A percentile compares a stretch with the other conserved stretches of the same genome.
Conservation (phyloP, 2,113 vertebrate species). For the Laterallus jamaicensis region DNA sequence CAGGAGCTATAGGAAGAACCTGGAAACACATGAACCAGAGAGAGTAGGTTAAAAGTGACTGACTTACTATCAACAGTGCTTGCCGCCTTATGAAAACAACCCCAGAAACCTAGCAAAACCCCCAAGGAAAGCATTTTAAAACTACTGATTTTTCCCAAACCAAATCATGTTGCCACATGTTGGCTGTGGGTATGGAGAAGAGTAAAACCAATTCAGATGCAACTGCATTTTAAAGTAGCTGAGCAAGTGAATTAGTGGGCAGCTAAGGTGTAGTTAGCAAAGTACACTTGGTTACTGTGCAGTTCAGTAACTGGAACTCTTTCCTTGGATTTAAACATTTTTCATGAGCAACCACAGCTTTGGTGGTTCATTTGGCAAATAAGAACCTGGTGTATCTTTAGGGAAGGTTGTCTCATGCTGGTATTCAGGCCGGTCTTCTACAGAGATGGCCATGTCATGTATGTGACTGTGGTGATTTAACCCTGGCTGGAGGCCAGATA, state of each 20-base stretch:
- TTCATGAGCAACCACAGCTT: background rate
- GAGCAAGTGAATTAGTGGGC: background rate
- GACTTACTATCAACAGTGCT: background rate
- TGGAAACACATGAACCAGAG: background rate
- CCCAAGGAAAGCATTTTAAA: background rate
- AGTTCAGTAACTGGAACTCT: background rate
- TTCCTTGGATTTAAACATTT: background rate
- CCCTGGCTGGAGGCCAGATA: too few relatives aligned
- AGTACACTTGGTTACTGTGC: background rate
- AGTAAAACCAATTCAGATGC: background rate
- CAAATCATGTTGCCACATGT: background rate
- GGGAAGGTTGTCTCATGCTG: background rate
- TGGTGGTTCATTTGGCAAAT: background rate
- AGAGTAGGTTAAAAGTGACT: background rate
- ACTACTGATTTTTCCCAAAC: background rate
- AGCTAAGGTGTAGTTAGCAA: background rate
- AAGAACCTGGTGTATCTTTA: background rate
- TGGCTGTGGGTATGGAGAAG: background rate
- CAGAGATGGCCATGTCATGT: background rate
- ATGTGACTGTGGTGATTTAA: too few relatives aligned
- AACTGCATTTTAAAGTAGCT: background rate
- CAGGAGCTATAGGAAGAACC: background rate
- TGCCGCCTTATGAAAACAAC: background rate
- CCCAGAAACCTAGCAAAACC: background rate
- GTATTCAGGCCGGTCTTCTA: background rate